A percentile compares a stretch with the other conserved stretches of the same genome.
These are phyloP conservation scores for Andrena fulva DNA, from an alignment of 2,888 invertebrate genomes.

Conservation along the genomic window DNA sequence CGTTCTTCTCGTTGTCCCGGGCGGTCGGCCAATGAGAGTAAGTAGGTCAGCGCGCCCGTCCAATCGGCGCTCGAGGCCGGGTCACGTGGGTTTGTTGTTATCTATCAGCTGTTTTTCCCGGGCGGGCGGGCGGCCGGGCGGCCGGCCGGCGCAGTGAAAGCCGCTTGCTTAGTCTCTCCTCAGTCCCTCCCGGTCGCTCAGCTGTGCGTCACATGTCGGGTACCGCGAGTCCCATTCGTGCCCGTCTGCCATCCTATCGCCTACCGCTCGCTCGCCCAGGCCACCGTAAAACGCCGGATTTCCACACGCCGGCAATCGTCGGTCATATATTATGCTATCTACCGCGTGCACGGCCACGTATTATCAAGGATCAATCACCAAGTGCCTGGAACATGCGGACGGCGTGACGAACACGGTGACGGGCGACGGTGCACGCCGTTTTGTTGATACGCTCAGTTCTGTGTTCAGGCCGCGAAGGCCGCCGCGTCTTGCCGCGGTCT, in stretches of 20 bases:
- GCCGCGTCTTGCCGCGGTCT: constrained; percentile 67
- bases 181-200: constrained; percentile 82
- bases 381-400: constrained; percentile 76
- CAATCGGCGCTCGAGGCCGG: constrained; percentile 84
- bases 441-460: constrained; percentile 74
- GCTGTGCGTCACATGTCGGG: constrained; percentile 82
- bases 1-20: constrained; percentile 74
- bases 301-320: constrained; percentile 53
- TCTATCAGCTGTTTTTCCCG: constrained; percentile 88
- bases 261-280: constrained; percentile 52
- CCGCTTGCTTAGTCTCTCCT: constrained; percentile 76
- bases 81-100: constrained; percentile 90
- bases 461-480: constrained; percentile 78
- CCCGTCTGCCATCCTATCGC: constrained; percentile 50
- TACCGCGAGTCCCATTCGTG: constrained; percentile 71
- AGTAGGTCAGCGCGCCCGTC: constrained; percentile 86
- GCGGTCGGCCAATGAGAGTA: constrained; percentile 85
- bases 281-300: constrained; percentile 46
- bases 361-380: constrained; percentile 67
- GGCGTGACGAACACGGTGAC: constrained; percentile 73
- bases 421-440: constrained; percentile 71
- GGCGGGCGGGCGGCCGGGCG: constrained; percentile 81
- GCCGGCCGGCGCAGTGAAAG: constrained; percentile 83
- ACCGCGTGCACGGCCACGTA: constrained; percentile 60
- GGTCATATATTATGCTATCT: constrained; percentile 76